These are phyloP conservation scores for Alectoris magna DNA, from an alignment of 2,797 vertebrate species.

Conservation along the genomic window DNA sequence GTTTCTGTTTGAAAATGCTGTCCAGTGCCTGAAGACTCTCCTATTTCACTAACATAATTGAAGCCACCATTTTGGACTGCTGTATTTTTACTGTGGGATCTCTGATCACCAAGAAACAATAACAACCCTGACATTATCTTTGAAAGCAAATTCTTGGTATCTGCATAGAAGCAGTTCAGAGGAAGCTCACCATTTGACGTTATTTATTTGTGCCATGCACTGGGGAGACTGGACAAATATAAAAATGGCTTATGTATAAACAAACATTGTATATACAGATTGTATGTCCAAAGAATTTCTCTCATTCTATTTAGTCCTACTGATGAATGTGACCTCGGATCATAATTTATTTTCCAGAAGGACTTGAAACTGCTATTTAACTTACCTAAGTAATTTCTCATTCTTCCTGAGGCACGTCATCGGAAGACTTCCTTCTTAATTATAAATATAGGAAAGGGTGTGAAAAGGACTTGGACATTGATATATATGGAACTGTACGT, in stretches of 20 bases:
- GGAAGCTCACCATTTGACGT: neutral
- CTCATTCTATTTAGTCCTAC: neutral
- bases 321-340: slow-evolving; percentile 28
- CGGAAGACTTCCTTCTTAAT: slow-evolving; percentile 68
- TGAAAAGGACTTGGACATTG: slow-evolving; percentile 71
- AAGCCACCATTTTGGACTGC: rapidly evolving
- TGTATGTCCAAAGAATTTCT: neutral
- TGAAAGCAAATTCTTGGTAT: neutral
- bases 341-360: slow-evolving; percentile 28
- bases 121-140: neutral
- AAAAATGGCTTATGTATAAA: neutral
- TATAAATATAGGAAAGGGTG: slow-evolving; percentile 84
- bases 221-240: neutral
- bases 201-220: neutral
- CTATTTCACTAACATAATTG: neutral
- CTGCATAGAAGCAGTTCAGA: neutral
- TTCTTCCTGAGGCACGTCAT: slow-evolving; percentile 34
- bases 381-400: slow-evolving; percentile 44
- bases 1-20: neutral
- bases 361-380: slow-evolving; percentile 31
- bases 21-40: neutral
- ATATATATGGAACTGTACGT: slow-evolving; percentile 59
- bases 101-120: neutral
- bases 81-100: neutral
- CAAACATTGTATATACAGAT: neutral